Evolutionary conservation across 1,140 invertebrate genomes (phyloP), one percentile per base, ranked within the genome.

Genomic region (Helicorthomorpha holstii): DNA sequence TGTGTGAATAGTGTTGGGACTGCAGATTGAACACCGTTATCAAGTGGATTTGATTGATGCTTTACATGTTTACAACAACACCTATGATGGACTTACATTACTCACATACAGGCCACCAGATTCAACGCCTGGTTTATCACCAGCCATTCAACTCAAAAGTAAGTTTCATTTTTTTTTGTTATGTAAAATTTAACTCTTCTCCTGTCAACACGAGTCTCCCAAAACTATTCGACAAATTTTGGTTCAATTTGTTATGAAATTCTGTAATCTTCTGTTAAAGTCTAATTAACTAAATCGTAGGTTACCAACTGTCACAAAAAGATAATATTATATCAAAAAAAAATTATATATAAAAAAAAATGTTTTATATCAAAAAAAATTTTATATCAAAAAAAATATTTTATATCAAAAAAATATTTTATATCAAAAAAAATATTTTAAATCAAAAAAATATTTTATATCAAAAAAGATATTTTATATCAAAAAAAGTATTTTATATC

Each of bases 41-140:
- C 58, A 61, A 44, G 61, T 77, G 67, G 79, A 82, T 66, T 69
- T 82, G 62, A 72, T 82, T 66, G 77, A 74, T 61, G 75, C 75
- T 53, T 66, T 81, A 63, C 76, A 77, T 63, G 68, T 80, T 60
- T 75, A 77, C 70, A 82, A 81, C 69, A 74, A 73, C 60, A 74
- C 71, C 58, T 74, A 73, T 59, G 67, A 67, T 62, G 80, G 80
- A n/a, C n/a, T n/a, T n/a, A n/a, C n/a, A 54, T 73, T 81, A 54
- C 72, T 67, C 29, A 34, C 29, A 34, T 7, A 34, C 29, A 34
- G n/a, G 57, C 61, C 71, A 56, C 71, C 72, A 51, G 70, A 73
- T 53, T 78, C 78, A 56, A 73, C 76, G 61, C 75, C 77, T 61
- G 73, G 73, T 58, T 69, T 77, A 59, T 73, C 74, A 56, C 76